Conservation (phyloP, 2,797 vertebrate genomes). For the Premnoplex brunnescens region DNA sequence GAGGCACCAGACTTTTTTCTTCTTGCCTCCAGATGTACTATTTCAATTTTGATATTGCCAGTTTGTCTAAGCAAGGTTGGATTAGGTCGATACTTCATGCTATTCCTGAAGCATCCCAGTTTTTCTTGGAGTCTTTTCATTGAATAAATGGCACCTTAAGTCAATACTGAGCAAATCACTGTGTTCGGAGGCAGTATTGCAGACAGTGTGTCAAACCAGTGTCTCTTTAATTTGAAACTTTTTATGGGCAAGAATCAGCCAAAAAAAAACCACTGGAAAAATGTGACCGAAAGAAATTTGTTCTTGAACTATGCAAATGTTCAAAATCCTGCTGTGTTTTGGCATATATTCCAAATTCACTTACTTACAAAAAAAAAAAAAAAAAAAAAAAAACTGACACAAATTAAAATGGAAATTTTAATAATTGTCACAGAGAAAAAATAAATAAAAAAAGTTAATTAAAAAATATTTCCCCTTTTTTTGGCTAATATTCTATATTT, state of each 20-base stretch:
- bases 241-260: not conserved
- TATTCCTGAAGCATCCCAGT: constrained; percentile 15
- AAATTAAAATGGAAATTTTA: not conserved
- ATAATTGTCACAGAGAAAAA: not conserved
- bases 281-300: not conserved
- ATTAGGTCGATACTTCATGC: constrained; percentile 41
- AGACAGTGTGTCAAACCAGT: constrained; percentile 12
- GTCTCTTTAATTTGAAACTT: constrained; percentile 20
- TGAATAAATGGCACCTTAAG: constrained; percentile 20
- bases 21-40: constrained; percentile 41
- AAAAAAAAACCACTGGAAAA: not conserved
- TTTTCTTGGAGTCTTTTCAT: constrained; percentile 35
- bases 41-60: constrained; percentile 37
- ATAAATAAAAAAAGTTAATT: not conserved
- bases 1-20: constrained; percentile 17
- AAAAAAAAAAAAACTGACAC: not conserved
- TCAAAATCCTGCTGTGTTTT: not conserved
- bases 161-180: constrained; percentile 41
- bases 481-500: not conserved
- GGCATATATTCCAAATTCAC: not conserved
- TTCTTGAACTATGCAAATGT: not conserved
- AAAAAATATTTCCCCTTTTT: not conserved
- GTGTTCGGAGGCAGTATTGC: not conserved
- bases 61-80: constrained; percentile 40
- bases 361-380: not conserved